Base-by-base conservation (phyloP, 2,888 invertebrate species). In the Formica aserva region DNA sequence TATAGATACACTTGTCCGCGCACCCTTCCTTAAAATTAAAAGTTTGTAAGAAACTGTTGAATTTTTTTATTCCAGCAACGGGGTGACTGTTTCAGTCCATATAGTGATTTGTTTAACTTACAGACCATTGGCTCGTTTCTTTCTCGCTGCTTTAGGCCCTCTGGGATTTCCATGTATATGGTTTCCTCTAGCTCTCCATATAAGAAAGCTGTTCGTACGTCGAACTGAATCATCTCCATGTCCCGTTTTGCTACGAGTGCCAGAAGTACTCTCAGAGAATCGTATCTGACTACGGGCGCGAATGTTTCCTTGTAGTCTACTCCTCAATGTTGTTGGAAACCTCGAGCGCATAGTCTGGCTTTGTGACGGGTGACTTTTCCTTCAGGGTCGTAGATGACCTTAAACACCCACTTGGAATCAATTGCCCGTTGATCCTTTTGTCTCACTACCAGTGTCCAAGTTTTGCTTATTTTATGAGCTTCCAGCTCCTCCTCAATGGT, bases 31-130 rank as follows among this genome's bases (percentile, higher is more conserved):
- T 60, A 1, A 60, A 60, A 32, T 13, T 60, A 15, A 8, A 5
- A 29, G 6, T 15, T 29, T 60, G 32, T 0, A 29, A 72, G 1
- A 13, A 72, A 22, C 32, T 0, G 6, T 9, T 52, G 0, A 3
- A 72, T 55, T 22, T 72, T 72, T 0, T 3, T 13, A 22, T 72
- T 72, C 55, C 55, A 72, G 1, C 72, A 72, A 0, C 55, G 32
- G 1, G 55, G 32, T 0, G 26, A 11, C n/a, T 71, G 71, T 29
- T 55, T 55, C 0, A 71, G 22, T 1, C 55, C 71, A 4, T 71
- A 55, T 1, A 71, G 11, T 0, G 71, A 32, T n/a, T 71, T 71
- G 4, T 35, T 18, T 22, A 71, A 22, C 35, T 55, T 55, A 22
- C 55, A 71, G 2, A 69, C 29, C 22, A 22, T 22, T 13, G 22